Evolutionary conservation across 2,888 invertebrate genomes (phyloP).

Genomic region (Mantis religiosa): DNA sequence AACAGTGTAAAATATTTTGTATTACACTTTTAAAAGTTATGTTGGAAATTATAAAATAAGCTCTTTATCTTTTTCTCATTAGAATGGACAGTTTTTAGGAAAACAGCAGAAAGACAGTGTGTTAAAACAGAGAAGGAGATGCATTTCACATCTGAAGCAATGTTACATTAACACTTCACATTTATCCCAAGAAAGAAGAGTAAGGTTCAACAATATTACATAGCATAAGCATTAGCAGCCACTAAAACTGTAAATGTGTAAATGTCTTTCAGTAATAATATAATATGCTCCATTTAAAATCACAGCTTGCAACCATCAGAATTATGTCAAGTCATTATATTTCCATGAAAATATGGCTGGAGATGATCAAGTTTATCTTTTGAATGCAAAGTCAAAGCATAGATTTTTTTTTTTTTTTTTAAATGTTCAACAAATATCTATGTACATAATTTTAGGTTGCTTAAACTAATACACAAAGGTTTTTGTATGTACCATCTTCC

Average conservation of each 20-base stretch:
- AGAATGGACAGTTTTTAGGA: neutral
- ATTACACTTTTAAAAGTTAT: neutral
- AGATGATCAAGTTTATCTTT: neutral
- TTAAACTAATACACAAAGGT: too few species aligned
- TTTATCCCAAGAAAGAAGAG: neutral
- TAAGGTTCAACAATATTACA: neutral
- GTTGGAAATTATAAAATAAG: neutral
- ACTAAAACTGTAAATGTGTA: neutral
- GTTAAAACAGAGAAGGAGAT: neutral
- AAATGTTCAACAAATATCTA: too few species aligned
- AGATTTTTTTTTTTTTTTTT: too few species aligned
- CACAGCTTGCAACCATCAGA: neutral
- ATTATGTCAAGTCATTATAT: neutral
- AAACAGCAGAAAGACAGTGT: neutral
- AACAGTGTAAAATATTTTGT: neutral
- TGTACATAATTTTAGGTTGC: too few species aligned
- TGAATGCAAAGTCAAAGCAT: neutral
- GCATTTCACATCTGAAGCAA: neutral
- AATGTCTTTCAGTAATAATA: neutral
- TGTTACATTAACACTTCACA: neutral
- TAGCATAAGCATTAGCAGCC: neutral
- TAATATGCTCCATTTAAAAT: neutral
- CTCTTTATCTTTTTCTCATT: neutral
- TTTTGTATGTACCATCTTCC: too few species aligned
- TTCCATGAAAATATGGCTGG: neutral